Evolutionary conservation across 2,888 invertebrate genomes (phyloP).

Genomic region (Eledona agricola): DNA sequence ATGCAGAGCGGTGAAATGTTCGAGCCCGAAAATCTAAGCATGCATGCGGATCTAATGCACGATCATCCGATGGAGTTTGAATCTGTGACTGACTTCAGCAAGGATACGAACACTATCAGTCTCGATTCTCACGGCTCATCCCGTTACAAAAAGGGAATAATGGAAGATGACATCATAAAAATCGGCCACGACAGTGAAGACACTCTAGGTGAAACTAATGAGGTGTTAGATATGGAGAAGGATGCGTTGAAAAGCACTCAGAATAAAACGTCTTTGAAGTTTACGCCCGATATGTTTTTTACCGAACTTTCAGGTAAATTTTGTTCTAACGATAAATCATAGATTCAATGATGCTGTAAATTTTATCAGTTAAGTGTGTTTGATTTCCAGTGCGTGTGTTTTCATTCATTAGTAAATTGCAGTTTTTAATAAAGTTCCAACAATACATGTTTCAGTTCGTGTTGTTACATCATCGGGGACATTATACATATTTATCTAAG

Average conservation of each 20-base stretch:
- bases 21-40: conserved; percentile 36
- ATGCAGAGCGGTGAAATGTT: conserved; percentile 31
- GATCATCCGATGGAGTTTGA: conserved; percentile 23
- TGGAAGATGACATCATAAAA: conserved; percentile 21
- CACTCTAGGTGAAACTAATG: conserved; percentile 14
- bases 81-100: conserved; percentile 9
- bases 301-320: conserved; percentile 40
- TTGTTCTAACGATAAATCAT: conserved; percentile 12
- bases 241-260: conserved; percentile 13
- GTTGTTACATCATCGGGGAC: too few relatives aligned
- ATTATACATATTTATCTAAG: too few relatives aligned
- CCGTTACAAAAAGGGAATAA: too few relatives aligned
- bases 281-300: conserved; percentile 54
- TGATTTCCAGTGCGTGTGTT: background rate
- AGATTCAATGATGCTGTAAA: conserved; percentile 12
- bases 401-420: background rate
- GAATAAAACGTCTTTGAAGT: conserved; percentile 39
- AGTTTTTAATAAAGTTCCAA: too few relatives aligned
- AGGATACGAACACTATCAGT: conserved; percentile 2
- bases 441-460: too few relatives aligned
- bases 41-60: conserved; percentile 28
- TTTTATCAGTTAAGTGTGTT: background rate
- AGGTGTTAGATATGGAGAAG: conserved; percentile 13
- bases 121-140: background rate
- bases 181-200: conserved; percentile 7